phyloP scores from a whole-genome alignment of 1,140 invertebrate species.

The Euura saliciscinereae region DNA sequence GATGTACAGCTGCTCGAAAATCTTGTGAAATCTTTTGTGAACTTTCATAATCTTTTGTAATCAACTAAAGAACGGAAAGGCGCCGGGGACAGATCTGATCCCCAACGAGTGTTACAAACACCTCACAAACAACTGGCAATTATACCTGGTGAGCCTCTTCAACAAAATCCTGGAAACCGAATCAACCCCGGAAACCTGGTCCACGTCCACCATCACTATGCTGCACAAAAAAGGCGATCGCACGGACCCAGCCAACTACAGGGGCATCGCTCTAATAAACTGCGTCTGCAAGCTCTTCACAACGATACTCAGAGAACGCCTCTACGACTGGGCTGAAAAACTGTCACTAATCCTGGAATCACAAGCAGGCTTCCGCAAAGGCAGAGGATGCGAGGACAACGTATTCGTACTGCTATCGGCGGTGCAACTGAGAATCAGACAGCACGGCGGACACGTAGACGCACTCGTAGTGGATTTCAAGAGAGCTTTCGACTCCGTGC shows the following conservation, averaged over 20 bases:
- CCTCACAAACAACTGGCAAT: background rate
- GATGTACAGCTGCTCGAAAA: no score
- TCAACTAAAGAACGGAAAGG: background rate
- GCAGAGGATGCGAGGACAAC: background rate
- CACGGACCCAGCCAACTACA: conserved; percentile 20
- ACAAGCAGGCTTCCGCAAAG: background rate
- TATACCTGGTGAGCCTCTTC: background rate
- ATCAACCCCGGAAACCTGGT: conserved; percentile 18
- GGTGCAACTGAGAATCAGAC: background rate
- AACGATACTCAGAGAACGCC: conserved; percentile 16
- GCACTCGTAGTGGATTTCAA: background rate
- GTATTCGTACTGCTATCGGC: background rate
- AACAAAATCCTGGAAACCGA: conserved; percentile 18
- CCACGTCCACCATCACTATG: conserved; percentile 9
- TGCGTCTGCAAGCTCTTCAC: conserved; percentile 29
- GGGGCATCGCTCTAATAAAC: conserved; percentile 25
- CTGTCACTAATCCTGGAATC: background rate
- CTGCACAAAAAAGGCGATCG: conserved; percentile 22
- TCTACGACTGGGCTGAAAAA: background rate
- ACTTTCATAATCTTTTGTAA: no score
- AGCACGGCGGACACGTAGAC: background rate
- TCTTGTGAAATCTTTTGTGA: no score
- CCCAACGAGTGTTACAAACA: background rate
- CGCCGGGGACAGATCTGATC: background rate
- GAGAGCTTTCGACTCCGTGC: background rate